These are phyloP conservation scores for Zelostemma sp. DNA, from an alignment of 1,140 invertebrate genomes.

Conservation along the genomic window DNA sequence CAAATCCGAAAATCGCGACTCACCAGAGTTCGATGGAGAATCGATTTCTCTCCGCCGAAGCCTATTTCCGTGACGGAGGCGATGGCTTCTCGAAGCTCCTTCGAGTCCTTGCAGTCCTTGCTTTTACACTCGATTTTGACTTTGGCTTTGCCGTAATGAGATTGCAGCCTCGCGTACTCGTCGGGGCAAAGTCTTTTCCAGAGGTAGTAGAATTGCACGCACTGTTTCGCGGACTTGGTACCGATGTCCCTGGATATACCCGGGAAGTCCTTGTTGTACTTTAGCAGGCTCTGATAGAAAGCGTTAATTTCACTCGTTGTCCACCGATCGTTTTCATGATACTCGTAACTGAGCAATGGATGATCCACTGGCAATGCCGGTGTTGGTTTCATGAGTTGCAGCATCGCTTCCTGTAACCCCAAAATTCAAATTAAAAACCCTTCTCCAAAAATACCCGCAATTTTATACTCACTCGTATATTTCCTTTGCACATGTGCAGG, in stretches of 20 bases:
- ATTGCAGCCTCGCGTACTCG: conserved; percentile 79
- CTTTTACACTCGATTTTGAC: conserved; percentile 56
- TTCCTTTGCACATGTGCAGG: conserved; percentile 86
- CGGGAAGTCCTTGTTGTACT: conserved; percentile 95
- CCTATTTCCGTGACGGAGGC: conserved; percentile 66
- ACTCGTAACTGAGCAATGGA: conserved; percentile 79
- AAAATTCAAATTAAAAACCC: too few species aligned
- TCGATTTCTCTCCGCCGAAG: conserved; percentile 67
- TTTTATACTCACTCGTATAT: conserved; percentile 80
- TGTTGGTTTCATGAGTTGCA: conserved; percentile 82
- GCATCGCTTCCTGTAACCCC: conserved; percentile 80
- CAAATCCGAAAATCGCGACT: conserved; percentile 14
- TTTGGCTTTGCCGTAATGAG: conserved; percentile 62
- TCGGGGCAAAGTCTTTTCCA: conserved; percentile 97
- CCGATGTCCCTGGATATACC: conserved; percentile 88
- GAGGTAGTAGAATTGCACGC: conserved; percentile 97
- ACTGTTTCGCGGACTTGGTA: conserved; percentile 92
- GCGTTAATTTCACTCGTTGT: conserved; percentile 86
- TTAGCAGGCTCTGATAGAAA: conserved; percentile 89
- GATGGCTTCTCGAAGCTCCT: conserved; percentile 64
- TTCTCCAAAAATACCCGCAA: too few species aligned
- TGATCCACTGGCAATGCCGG: conserved; percentile 82
- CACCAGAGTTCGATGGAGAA: conserved; percentile 67
- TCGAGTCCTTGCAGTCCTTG: conserved; percentile 62
- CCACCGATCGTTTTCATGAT: conserved; percentile 85